These are phyloP conservation scores for Brachyrhaphis roseni DNA, from an alignment of 2,797 vertebrate genomes.

Conservation along the genomic window DNA sequence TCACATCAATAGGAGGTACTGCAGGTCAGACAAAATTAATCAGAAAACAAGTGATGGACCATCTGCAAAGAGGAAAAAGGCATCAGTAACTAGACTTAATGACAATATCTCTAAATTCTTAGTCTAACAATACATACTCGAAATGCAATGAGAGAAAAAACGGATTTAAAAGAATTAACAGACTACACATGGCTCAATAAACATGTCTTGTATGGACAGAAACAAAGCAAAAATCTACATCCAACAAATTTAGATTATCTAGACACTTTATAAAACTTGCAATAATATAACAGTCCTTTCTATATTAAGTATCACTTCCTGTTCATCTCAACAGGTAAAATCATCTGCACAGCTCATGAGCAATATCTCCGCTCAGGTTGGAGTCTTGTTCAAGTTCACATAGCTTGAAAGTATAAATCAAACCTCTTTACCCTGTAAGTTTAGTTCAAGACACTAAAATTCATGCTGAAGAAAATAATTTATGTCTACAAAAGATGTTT, in stretches of 20 bases:
- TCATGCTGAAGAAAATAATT: neutral
- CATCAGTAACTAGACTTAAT: conserved; percentile 15
- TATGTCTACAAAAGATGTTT: neutral
- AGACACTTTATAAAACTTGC: conserved; percentile 31
- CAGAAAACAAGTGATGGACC: conserved; percentile 21
- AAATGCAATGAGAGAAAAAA: conserved; percentile 18
- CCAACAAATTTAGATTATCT: conserved; percentile 10
- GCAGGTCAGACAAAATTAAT: conserved; percentile 40
- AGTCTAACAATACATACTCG: conserved; percentile 11
- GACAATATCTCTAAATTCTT: conserved; percentile 22
- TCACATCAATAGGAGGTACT: conserved; percentile 56
- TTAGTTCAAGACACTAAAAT: neutral
- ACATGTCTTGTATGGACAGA: conserved; percentile 9
- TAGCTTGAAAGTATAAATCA: neutral
- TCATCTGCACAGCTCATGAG: conserved; percentile 40
- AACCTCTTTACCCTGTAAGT: neutral
- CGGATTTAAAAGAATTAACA: conserved; percentile 10
- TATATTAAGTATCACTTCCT: conserved; percentile 23
- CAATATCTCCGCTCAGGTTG: neutral
- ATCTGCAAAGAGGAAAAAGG: conserved; percentile 35
- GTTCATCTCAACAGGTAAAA: conserved; percentile 25
- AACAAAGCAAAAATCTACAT: conserved; percentile 25
- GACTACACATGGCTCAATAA: conserved; percentile 12
- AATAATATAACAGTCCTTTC: conserved; percentile 30
- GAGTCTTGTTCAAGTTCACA: neutral